phyloP scores from a whole-genome alignment of 1,140 invertebrate species.

The Sogatella furcifera region DNA sequence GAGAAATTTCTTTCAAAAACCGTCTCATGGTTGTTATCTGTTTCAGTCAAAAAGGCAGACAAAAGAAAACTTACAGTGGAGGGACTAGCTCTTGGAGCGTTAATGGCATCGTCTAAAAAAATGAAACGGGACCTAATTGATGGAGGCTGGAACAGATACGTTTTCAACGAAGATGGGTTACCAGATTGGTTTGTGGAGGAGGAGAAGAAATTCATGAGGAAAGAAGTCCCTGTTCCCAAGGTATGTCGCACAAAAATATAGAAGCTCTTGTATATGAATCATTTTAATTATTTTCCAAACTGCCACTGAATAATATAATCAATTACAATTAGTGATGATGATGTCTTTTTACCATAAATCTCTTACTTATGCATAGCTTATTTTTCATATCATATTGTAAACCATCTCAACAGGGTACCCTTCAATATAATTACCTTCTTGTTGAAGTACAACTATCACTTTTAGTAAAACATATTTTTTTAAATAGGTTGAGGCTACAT shows the following conservation, averaged over 20 bases:
- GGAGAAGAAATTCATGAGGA: constrained; percentile 82
- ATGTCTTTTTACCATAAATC: no score
- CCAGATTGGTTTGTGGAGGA: constrained; percentile 96
- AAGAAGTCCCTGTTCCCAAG: constrained; percentile 31
- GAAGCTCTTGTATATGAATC: no score
- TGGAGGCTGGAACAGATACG: constrained; percentile 82
- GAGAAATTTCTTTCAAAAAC: neutral
- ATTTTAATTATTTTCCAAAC: no score
- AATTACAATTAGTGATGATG: no score
- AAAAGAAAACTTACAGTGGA: constrained; percentile 70
- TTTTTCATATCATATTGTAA: no score
- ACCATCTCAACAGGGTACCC: no score
- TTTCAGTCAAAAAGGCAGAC: constrained; percentile 38
- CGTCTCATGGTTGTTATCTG: constrained; percentile 16
- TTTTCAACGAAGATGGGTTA: constrained; percentile 77
- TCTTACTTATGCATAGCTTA: no score
- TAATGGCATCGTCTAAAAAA: constrained; percentile 78
- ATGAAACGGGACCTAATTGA: constrained; percentile 74
- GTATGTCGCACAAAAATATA: constrained; percentile 14
- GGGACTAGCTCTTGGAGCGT: constrained; percentile 76
- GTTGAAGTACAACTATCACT: no score
- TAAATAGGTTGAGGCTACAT: no score
- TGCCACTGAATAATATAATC: no score
- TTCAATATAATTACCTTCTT: no score
- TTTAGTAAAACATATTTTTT: no score